A percentile compares a stretch with the other conserved stretches of the same genome.
phyloP scores from a whole-genome alignment of 2,888 invertebrate species.

The Noctua fimbriata region DNA sequence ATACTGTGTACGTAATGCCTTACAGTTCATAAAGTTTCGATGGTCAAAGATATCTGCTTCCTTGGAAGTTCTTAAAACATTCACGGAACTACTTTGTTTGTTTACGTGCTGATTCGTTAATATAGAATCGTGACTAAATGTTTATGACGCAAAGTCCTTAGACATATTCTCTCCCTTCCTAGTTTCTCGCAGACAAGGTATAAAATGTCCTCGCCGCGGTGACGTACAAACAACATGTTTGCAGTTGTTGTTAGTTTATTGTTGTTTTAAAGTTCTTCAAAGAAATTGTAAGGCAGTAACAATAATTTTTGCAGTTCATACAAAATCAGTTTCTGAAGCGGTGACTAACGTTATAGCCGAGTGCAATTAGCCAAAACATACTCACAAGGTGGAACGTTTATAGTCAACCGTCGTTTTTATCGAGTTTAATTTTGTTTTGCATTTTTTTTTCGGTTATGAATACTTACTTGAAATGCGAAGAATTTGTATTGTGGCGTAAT shows the following conservation, averaged over 20 bases:
- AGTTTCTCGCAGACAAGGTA: not conserved
- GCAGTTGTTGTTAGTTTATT: slow-evolving; percentile 8
- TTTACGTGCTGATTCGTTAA: slow-evolving; percentile 16
- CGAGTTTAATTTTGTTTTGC: no score
- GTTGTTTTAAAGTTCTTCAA: not conserved
- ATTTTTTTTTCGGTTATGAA: not conserved
- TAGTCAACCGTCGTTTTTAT: not conserved
- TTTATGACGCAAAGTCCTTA: not conserved
- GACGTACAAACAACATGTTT: slow-evolving; percentile 21
- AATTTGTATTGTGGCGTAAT: not conserved
- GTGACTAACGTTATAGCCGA: not conserved
- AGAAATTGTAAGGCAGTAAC: not conserved
- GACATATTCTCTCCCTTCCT: not conserved
- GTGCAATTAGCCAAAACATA: not conserved
- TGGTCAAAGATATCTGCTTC: not conserved
- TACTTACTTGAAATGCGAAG: not conserved
- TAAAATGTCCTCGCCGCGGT: not conserved
- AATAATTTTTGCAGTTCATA: slow-evolving; percentile 8
- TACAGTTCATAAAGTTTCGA: not conserved
- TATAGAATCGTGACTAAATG: not conserved
- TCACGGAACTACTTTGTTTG: slow-evolving; percentile 14
- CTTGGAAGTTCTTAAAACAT: not conserved
- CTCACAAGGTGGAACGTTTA: not conserved
- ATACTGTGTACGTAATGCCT: slow-evolving; percentile 93
- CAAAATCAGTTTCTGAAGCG: not conserved